Conservation (phyloP, 2,888 invertebrate genomes). For the Eucriotettix oculatus region DNA sequence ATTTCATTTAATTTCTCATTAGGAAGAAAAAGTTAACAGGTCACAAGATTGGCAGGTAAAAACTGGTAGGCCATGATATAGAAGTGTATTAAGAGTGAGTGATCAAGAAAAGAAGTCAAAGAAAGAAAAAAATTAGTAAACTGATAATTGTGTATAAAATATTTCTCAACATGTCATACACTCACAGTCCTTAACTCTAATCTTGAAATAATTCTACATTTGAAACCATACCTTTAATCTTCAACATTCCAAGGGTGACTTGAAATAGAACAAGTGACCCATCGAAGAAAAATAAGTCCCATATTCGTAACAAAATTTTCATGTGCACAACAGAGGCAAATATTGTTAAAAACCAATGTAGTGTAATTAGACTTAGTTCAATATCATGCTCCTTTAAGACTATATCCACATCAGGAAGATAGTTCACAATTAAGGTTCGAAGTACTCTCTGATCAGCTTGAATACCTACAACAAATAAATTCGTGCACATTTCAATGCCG, state of each 20-base stretch:
- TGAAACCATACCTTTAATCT: conserved; percentile 39
- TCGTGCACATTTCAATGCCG: no score
- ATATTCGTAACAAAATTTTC: conserved; percentile 80
- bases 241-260: conserved; percentile 85
- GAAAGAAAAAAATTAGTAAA: no score
- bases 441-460: conserved; percentile 96
- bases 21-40: no score
- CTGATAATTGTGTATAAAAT: no score
- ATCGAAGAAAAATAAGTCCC: conserved; percentile 95
- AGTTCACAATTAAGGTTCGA: conserved; percentile 75
- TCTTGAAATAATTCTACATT: no score
- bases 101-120: no score
- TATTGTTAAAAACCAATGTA: conserved; percentile 94
- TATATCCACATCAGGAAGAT: conserved; percentile 76
- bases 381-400: conserved; percentile 88
- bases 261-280: conserved; percentile 91
- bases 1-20: no score
- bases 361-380: conserved; percentile 84
- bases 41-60: no score
- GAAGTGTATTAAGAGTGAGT: no score
- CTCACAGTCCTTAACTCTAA: no score
- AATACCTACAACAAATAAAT: conserved; percentile 38
- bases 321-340: conserved; percentile 95
- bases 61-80: no score
- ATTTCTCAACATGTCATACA: no score